Percentiles rank a stretch among this genome's conserved stretches.
Evolutionary conservation across 2,888 invertebrate genomes (phyloP).

Genomic region (Athalia circularis): DNA sequence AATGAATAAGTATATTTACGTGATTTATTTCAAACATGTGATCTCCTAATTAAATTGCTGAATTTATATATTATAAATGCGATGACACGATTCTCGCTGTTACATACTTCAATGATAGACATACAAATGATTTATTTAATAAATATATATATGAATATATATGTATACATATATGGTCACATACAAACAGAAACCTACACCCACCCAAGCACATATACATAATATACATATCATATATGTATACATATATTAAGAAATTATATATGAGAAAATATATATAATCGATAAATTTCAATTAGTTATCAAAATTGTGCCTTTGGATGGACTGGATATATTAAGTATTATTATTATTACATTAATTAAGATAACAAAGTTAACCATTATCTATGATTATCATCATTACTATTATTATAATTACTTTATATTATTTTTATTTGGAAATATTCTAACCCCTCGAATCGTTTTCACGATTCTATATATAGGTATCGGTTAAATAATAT

Average conservation of each 20-base stretch:
- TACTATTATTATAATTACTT: background rate
- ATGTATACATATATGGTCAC: background rate
- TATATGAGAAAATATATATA: slow-evolving; percentile 17
- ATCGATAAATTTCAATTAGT: slow-evolving; percentile 59
- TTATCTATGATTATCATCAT: slow-evolving; percentile 6
- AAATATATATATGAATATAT: slow-evolving; percentile 1
- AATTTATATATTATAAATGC: too few relatives aligned
- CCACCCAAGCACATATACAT: background rate
- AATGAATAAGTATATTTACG: slow-evolving; percentile 29
- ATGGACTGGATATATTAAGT: slow-evolving; percentile 67
- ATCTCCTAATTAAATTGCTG: too few relatives aligned
- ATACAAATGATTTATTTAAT: slow-evolving; percentile 31
- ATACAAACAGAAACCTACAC: background rate
- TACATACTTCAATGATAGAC: background rate
- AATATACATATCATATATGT: slow-evolving; percentile 5
- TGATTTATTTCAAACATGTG: background rate
- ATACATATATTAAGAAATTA: background rate
- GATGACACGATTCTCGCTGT: too few relatives aligned
- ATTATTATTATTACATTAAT: slow-evolving; percentile 54
- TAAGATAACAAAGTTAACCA: slow-evolving; percentile 53
- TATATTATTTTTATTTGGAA: background rate
- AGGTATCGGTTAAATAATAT: background rate
- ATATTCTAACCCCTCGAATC: background rate
- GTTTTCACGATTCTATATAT: background rate
- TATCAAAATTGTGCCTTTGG: slow-evolving; percentile 72